phyloP scores from a whole-genome alignment of 2,113 vertebrate species.

The Fulica atra region DNA sequence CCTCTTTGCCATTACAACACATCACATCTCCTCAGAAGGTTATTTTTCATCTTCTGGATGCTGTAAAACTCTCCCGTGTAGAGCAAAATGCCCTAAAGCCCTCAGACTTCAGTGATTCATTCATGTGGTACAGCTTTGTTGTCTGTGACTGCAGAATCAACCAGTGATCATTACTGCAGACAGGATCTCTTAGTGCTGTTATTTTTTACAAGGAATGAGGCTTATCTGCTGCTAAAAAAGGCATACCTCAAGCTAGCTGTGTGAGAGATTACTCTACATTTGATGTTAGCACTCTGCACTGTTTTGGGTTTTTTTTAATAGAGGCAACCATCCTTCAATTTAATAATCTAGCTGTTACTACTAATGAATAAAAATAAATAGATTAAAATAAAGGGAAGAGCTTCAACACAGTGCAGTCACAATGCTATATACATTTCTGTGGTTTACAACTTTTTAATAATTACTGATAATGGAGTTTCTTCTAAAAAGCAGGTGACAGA shows the following conservation, averaged over 20 bases:
- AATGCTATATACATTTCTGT: not conserved
- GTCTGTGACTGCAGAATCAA: not conserved
- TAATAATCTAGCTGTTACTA: not conserved
- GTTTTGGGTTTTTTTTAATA: not conserved
- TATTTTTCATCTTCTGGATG: slow-evolving; percentile 22
- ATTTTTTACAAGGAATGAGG: not conserved
- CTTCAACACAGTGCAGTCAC: not conserved
- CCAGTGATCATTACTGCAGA: not conserved
- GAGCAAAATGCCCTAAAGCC: not conserved
- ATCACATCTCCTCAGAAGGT: not conserved
- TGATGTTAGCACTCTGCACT: not conserved
- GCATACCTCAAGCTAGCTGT: not conserved
- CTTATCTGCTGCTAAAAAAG: not conserved
- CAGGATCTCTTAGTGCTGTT: not conserved
- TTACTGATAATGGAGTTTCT: not conserved
- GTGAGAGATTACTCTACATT: not conserved
- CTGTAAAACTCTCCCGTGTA: not conserved
- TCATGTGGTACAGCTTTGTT: not conserved
- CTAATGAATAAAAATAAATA: not conserved
- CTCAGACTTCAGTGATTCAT: not conserved
- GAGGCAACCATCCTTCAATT: not conserved
- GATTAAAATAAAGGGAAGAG: not conserved
- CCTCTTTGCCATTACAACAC: not conserved
- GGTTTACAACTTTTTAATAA: not conserved
- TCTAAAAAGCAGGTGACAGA: not conserved